Conservation (phyloP, 2,113 vertebrate genomes). For the Gambusia affinis region DNA sequence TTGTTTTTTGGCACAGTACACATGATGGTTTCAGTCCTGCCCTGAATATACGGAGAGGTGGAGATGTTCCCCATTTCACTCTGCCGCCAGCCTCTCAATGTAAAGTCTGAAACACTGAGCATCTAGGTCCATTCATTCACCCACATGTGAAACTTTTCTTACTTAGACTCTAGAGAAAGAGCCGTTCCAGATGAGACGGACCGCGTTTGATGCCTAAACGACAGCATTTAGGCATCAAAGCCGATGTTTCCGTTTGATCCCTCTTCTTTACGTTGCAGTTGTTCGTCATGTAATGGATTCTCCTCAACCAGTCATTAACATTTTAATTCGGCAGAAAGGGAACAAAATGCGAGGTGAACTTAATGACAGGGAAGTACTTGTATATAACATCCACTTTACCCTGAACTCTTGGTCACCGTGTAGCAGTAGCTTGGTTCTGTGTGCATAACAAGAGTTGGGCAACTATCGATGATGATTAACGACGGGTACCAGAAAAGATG, state of each 20-base stretch:
- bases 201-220: conserved; percentile 21
- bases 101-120: conserved; percentile 10
- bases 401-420: conserved; percentile 45
- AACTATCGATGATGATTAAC: background rate
- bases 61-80: conserved; percentile 13
- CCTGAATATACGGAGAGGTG: conserved; percentile 45
- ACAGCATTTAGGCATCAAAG: conserved; percentile 13
- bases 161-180: conserved; percentile 19
- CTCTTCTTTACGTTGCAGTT: background rate
- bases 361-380: conserved; percentile 28
- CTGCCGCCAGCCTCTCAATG: conserved; percentile 12
- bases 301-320: conserved; percentile 1
- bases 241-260: background rate
- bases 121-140: conserved; percentile 14
- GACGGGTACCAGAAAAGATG: conserved; percentile 36
- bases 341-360: conserved; percentile 37
- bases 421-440: conserved; percentile 37
- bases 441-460: conserved; percentile 44
- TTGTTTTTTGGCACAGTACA: conserved; percentile 69
- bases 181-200: conserved; percentile 20
- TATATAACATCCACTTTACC: conserved; percentile 28
- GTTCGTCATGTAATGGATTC: conserved; percentile 1
- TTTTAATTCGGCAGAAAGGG: conserved; percentile 29
- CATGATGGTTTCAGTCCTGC: conserved; percentile 54
- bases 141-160: conserved; percentile 15